Evolutionary conservation across 2,113 vertebrate species (phyloP).

Genomic region (Lota lota): DNA sequence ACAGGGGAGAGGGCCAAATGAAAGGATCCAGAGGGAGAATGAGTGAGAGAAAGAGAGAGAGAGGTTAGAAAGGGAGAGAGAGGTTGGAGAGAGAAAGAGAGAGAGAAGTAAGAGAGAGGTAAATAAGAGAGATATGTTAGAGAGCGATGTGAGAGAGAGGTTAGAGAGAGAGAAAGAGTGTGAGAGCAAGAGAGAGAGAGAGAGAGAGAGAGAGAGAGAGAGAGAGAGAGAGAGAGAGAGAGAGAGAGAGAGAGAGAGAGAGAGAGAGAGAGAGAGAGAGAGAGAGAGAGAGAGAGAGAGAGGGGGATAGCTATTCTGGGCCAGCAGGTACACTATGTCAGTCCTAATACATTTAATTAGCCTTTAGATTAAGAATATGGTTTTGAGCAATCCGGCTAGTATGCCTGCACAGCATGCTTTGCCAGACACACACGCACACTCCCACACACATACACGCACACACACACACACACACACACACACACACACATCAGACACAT

Average conservation of each 20-base stretch:
- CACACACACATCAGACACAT: not conserved
- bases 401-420: conserved; percentile 26
- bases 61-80: conserved; percentile 27
- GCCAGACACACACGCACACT: conserved; percentile 28
- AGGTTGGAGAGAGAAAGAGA: not conserved
- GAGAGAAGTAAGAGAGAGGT: conserved; percentile 35
- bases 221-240: conserved; percentile 22
- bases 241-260: conserved; percentile 23
- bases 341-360: conserved; percentile 47
- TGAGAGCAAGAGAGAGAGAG: conserved; percentile 21
- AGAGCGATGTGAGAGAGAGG: conserved; percentile 15
- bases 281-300: conserved; percentile 34
- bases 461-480: conserved; percentile 10
- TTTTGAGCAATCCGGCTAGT: not conserved
- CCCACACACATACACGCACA: not conserved
- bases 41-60: conserved; percentile 17
- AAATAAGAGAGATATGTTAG: no score
- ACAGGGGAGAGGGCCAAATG: not conserved
- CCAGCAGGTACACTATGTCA: conserved; percentile 46
- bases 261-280: conserved; percentile 10
- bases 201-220: conserved; percentile 11
- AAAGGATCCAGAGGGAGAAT: not conserved
- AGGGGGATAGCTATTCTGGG: conserved; percentile 22
- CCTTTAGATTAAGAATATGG: conserved; percentile 46
- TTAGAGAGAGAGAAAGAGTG: conserved; percentile 22